Evolutionary conservation across 2,888 invertebrate genomes (phyloP), one percentile per base, ranked within the genome.

Genomic region (Melinaea marsaeus): DNA sequence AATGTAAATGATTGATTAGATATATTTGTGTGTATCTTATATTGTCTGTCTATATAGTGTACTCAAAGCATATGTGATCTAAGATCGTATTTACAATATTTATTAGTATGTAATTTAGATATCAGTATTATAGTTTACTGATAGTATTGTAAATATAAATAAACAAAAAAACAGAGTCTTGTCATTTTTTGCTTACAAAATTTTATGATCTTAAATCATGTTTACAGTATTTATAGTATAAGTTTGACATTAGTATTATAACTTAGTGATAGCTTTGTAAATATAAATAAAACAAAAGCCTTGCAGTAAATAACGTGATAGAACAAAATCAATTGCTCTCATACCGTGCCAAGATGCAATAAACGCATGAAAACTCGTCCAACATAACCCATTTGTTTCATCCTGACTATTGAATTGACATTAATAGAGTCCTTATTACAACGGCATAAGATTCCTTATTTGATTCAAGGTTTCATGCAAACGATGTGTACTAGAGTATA

Each of bases 351-450:
- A 84, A 83, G 80, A 77, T 76, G 80, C 83, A 86, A 87, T 87
- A 87, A 88, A 83, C 81, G 83, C 77, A 85, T 82, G 84, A 86
- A 86, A 85, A 84, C 83, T 86, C 84, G 81, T 82, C 75, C 77
- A 75, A 75, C 74, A 73, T 68, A 70, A 78, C 63, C 80, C 81
- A 86, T 85, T 86, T 83, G 80, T 86, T 74, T 76, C 74, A 70
- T 70, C 66, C 73, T 58, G 66, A 70, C 46, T 59, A 59, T 60
- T 59, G 51, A 54, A 37, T 55, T 46, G 55, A 61, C 51, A 46
- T 56, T 54, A 58, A 54, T 61, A 48, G 56, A 55, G 58, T 54
- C 22, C 57, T 46, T 64, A 64, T 64, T 42, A 48, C 64, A 55
- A 63, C 0, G 59, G 48, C 22, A 57, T 58, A 64, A 54, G 61